Percentiles rank a stretch among this genome's conserved stretches.
These are phyloP conservation scores for Cardiocondyla obscurior DNA, from an alignment of 1,140 invertebrate species.

Conservation along the genomic window DNA sequence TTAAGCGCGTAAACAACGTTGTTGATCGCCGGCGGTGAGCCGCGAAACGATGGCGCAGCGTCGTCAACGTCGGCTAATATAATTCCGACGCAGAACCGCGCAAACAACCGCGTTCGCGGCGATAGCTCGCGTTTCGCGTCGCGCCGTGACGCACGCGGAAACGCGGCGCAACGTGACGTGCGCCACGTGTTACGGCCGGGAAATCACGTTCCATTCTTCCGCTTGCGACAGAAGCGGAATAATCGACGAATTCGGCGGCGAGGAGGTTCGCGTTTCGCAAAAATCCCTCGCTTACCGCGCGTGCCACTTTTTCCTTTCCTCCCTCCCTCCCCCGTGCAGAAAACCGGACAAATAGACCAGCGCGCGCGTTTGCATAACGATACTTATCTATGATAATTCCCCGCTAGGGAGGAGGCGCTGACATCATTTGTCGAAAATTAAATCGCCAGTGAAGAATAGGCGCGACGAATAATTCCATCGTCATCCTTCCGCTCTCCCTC, in stretches of 20 bases:
- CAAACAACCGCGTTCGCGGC: not conserved
- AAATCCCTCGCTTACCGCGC: too few species aligned
- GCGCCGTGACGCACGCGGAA: slow-evolving; percentile 49
- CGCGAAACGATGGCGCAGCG: not conserved
- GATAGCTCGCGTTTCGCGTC: not conserved
- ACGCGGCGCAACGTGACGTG: slow-evolving; percentile 54
- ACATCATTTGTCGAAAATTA: slow-evolving; percentile 1
- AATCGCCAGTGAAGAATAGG: not conserved
- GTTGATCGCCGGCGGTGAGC: not conserved
- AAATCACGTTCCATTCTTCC: slow-evolving; percentile 33
- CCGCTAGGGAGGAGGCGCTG: not conserved
- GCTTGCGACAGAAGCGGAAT: not conserved
- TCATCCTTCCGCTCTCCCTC: not conserved
- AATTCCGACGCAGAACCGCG: slow-evolving; percentile 26
- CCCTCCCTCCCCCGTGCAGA: not conserved
- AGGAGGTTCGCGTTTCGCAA: not conserved
- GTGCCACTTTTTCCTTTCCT: too few species aligned
- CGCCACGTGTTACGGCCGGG: slow-evolving; percentile 11
- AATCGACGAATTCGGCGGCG: not conserved
- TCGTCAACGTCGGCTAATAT: not conserved
- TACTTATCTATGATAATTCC: slow-evolving; percentile 14
- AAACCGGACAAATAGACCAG: not conserved
- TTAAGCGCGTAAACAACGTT: slow-evolving; percentile 30
- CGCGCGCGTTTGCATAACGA: not conserved
- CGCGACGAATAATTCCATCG: not conserved